Percentiles rank a stretch among this genome's conserved stretches.
Evolutionary conservation across 1,140 invertebrate genomes (phyloP).

Genomic region (Cryptotermes secundus): DNA sequence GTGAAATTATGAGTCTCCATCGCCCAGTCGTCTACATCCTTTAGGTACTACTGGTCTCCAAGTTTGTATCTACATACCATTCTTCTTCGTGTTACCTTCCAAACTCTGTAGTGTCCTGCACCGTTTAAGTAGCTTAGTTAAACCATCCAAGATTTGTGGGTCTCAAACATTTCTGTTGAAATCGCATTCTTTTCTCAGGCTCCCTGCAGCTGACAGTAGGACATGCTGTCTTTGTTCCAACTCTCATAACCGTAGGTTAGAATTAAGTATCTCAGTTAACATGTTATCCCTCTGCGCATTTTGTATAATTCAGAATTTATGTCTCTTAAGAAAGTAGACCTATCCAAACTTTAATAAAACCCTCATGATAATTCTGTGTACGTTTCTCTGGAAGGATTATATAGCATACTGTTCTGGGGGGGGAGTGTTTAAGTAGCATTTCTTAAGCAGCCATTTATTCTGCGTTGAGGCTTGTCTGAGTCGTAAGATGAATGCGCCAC

Average conservation of each 20-base stretch:
- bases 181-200: no score
- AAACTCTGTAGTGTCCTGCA: no score
- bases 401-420: not conserved
- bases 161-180: no score
- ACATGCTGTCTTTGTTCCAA: no score
- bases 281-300: not conserved
- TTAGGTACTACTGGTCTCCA: no score
- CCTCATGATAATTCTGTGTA: constrained; percentile 8
- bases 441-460: not conserved
- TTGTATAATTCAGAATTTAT: not conserved
- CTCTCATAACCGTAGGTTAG: not conserved
- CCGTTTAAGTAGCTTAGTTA: no score
- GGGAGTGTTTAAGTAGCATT: not conserved
- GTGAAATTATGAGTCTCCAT: no score
- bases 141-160: no score
- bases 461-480: not conserved
- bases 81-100: no score
- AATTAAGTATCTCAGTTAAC: not conserved
- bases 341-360: not conserved
- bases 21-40: no score
- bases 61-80: no score
- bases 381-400: not conserved
- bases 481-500: not conserved
- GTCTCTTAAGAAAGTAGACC: not conserved
- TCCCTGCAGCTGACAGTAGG: no score